These are phyloP conservation scores for Chrysocyon brachyurus DNA, from an alignment of 2,797 vertebrate genomes.

Conservation along the genomic window DNA sequence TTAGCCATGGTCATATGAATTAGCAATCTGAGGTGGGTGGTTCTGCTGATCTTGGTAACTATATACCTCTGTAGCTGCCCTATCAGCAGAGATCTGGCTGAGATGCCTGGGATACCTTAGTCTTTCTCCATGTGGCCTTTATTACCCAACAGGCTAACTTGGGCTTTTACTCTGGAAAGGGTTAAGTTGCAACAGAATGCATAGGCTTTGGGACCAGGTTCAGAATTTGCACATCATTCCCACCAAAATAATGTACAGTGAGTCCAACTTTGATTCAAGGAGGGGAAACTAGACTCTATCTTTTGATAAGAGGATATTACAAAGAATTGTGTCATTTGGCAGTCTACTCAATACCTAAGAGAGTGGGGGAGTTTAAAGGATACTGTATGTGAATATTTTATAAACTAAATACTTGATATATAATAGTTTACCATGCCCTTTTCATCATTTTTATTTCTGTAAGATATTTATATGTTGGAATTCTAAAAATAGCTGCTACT, in stretches of 20 bases:
- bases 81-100: not conserved
- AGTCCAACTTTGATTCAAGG: not conserved
- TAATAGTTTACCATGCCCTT: not conserved
- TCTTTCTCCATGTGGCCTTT: not conserved
- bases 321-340: not conserved
- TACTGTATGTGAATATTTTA: not conserved
- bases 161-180: not conserved
- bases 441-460: conserved; percentile 27
- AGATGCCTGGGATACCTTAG: not conserved
- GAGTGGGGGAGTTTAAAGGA: not conserved
- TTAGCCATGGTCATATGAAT: not conserved
- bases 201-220: not conserved
- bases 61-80: not conserved
- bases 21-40: not conserved
- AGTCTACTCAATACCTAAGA: not conserved
- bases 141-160: not conserved
- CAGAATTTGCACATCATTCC: not conserved
- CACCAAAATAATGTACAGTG: not conserved
- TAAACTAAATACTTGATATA: not conserved
- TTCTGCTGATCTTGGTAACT: not conserved
- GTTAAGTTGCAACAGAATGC: not conserved
- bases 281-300: not conserved
- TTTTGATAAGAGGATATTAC: not conserved
- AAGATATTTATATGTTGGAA: conserved; percentile 3
- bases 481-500: not conserved